Evolutionary conservation across 2,797 vertebrate genomes (phyloP).

Genomic region (Acrossocheilus wenchowensis): DNA sequence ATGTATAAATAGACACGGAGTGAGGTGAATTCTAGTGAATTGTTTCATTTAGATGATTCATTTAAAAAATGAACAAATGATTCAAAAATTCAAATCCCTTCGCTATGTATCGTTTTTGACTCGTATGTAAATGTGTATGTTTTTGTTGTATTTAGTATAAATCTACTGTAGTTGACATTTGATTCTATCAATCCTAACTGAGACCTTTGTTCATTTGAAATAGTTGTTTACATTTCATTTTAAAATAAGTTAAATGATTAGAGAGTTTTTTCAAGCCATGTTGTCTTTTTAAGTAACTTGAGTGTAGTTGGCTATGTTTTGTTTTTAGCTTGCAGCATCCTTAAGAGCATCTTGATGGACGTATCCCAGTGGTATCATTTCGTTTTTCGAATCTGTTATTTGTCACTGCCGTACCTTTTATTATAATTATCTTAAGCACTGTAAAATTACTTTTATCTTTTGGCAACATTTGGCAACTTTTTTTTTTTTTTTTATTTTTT

Average conservation of each 20-base stretch:
- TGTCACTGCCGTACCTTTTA: neutral
- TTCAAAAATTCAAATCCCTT: neutral
- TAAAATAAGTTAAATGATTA: too few species aligned
- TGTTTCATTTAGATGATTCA: neutral
- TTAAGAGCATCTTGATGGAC: neutral
- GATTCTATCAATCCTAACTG: too few species aligned
- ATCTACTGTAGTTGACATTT: neutral
- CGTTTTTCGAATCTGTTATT: neutral
- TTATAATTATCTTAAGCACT: neutral
- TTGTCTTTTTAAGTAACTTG: neutral
- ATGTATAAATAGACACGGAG: neutral
- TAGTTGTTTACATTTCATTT: too few species aligned
- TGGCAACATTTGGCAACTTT: neutral
- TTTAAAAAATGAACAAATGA: neutral
- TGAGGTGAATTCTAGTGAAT: neutral
- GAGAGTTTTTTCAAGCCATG: too few species aligned
- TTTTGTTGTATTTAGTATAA: neutral
- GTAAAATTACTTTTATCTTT: neutral
- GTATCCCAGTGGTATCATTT: neutral
- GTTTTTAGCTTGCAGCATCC: neutral
- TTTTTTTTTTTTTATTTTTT: neutral
- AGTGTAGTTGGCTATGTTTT: neutral
- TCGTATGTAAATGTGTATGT: neutral
- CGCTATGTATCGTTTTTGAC: neutral
- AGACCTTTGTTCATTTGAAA: too few species aligned